These are phyloP conservation scores for Chrysogorgia sp. DNA, from an alignment of 92 coral and sea anemone species.

Conservation along the genomic window DNA sequence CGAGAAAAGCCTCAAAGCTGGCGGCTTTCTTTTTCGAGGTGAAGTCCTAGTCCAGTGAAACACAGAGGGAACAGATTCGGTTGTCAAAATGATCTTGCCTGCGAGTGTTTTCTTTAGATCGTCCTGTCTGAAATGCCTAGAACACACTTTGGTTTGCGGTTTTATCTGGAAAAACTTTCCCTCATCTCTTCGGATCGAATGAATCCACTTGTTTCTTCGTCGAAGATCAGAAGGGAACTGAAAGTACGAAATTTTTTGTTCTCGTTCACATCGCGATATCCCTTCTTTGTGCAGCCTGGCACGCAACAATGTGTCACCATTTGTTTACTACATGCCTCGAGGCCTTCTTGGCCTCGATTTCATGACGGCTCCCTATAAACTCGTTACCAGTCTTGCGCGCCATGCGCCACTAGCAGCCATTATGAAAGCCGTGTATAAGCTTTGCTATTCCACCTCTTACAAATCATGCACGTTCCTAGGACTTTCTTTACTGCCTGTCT, in stretches of 20 bases:
- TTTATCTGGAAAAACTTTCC: conserved; percentile 51
- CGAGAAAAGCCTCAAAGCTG: not conserved
- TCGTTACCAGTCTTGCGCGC: too few species aligned
- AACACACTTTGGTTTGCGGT: conserved; percentile 59
- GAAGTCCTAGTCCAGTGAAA: conserved; percentile 64
- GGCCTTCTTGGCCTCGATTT: too few species aligned
- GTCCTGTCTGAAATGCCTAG: conserved; percentile 57
- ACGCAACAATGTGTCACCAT: too few species aligned
- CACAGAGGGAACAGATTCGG: conserved; percentile 64
- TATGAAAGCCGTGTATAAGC: too few species aligned
- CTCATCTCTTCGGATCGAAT: conserved; percentile 59
- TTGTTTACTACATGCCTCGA: too few species aligned
- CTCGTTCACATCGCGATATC: conserved; percentile 45
- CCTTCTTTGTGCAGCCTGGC: too few species aligned
- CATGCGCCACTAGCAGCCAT: too few species aligned
- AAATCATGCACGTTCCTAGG: too few species aligned
- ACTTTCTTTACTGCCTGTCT: too few species aligned
- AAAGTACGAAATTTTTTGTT: conserved; percentile 22
- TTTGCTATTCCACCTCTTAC: too few species aligned
- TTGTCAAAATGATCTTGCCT: conserved; percentile 50
- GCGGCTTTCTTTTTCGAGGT: conserved; percentile 66
- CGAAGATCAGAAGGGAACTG: conserved; percentile 62
- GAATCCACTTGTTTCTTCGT: conserved; percentile 58
- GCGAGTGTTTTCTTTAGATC: conserved; percentile 64
- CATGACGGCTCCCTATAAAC: too few species aligned